These are phyloP conservation scores for Drosophila sulfurigaster DNA, from an alignment of 1,140 invertebrate genomes.

Conservation along the genomic window DNA sequence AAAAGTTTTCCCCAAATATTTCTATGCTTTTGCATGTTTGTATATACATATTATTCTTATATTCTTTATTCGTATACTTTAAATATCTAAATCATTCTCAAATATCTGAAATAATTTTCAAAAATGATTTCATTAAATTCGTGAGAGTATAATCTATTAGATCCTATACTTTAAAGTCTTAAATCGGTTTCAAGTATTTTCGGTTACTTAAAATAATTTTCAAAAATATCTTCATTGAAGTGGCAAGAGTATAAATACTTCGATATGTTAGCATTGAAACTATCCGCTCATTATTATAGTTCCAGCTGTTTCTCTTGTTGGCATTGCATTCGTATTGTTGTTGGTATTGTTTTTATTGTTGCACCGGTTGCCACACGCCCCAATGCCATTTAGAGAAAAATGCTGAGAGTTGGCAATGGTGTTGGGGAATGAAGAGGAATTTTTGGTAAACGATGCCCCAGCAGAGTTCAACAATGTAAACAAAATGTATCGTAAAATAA, in stretches of 20 bases:
- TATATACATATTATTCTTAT: too few species aligned
- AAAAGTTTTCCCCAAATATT: too few species aligned
- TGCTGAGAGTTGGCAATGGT: conserved; percentile 43
- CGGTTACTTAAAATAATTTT: too few species aligned
- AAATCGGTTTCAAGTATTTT: too few species aligned
- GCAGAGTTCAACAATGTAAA: conserved; percentile 57
- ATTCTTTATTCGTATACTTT: too few species aligned
- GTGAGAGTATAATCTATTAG: too few species aligned
- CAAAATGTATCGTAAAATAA: conserved; percentile 76
- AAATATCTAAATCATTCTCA: too few species aligned
- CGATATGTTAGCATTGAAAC: neutral
- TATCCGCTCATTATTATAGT: conserved; percentile 15
- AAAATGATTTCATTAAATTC: too few species aligned
- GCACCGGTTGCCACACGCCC: conserved; percentile 43
- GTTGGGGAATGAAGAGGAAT: neutral
- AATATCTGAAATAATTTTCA: too few species aligned
- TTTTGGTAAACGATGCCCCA: conserved; percentile 37
- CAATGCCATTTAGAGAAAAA: conserved; percentile 69
- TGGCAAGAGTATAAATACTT: conserved; percentile 6
- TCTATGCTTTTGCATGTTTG: too few species aligned
- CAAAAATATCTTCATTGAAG: too few species aligned
- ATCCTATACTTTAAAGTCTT: too few species aligned
- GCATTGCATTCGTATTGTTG: conserved; percentile 20
- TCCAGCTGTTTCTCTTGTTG: conserved; percentile 18
- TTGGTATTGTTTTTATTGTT: conserved; percentile 20